Conservation (phyloP, 2,113 vertebrate genomes). For the Trinectes maculatus region DNA sequence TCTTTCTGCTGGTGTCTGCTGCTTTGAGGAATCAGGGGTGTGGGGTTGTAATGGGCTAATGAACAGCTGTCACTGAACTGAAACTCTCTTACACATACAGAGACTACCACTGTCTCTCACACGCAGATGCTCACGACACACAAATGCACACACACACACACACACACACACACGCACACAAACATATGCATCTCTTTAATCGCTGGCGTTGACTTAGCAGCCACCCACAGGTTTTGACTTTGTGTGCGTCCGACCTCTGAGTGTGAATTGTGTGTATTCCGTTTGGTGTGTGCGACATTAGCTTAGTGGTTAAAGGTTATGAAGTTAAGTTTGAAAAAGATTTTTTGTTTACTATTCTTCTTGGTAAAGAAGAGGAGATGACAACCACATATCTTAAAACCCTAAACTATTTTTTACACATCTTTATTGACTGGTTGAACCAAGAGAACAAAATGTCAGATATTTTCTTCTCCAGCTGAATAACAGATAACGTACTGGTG, state of each 20-base stretch:
- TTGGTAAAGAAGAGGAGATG: too few relatives aligned
- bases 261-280: constrained; percentile 46
- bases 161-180: constrained; percentile 26
- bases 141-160: constrained; percentile 18
- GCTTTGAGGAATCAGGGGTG: constrained; percentile 77
- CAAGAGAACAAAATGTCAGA: too few relatives aligned
- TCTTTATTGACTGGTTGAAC: too few relatives aligned
- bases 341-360: too few relatives aligned
- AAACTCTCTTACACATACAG: constrained; percentile 69
- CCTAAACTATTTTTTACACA: too few relatives aligned
- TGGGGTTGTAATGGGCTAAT: constrained; percentile 81
- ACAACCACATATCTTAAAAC: too few relatives aligned
- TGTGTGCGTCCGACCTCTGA: constrained; percentile 68
- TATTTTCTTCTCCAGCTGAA: neutral
- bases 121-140: constrained; percentile 62
- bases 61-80: constrained; percentile 82
- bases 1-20: constrained; percentile 59
- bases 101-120: constrained; percentile 56
- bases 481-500: neutral
- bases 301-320: constrained; percentile 32
- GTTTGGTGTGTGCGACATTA: constrained; percentile 20
- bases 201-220: constrained; percentile 47
- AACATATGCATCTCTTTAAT: constrained; percentile 51
- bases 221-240: constrained; percentile 66
- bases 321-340: neutral